Base-by-base conservation (phyloP, 1,140 invertebrate species). In the Vanessa tameamea region DNA sequence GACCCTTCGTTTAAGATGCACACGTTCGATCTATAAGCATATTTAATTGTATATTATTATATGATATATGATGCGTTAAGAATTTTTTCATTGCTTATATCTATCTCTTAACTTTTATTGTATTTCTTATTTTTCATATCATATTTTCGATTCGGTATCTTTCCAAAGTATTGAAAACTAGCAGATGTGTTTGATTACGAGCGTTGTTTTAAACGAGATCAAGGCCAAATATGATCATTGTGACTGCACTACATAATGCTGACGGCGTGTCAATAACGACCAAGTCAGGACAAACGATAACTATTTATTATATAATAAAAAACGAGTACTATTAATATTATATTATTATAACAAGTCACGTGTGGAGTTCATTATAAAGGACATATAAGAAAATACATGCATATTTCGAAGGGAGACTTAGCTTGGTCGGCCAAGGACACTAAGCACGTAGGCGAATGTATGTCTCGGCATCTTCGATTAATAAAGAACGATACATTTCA, bases 151-250 rank as follows among this genome's bases (percentile, higher is more conserved):
- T 43, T 43, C 13, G 51, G 23, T 26, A 59, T 12, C 12, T 69
- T 55, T 15, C 43, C 31, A 47, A 59, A 31, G 57, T 37, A 15
- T 23, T 70, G 59, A 14, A 48, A 71, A 63, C 37, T 26, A 64
- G 37, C 72, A 59, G 59, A 53, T 71, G 57, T 64, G 65, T 61
- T 64, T 57, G 51, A 65, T 63, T 75, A 67, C 67, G 74, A 71
- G 74, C 57, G 74, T 74, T 71, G 69, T 66, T 75, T 59, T 64
- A 83, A 90, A 85, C 77, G 84, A 85, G 88, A 86, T 86, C 88
- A 90, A 89, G 88, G 87, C 84, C 74, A 82, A 69, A 47, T 61
- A 57, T 71, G 75, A 75, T 82, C 87, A 87, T 89, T 87, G 85
- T 87, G 85, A 78, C 79, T 81, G 67, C 71, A 84, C 80, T 67